A percentile compares a stretch with the other conserved stretches of the same genome.
phyloP scores from a whole-genome alignment of 2,113 vertebrate genomes.

The Patagioenas fasciata region DNA sequence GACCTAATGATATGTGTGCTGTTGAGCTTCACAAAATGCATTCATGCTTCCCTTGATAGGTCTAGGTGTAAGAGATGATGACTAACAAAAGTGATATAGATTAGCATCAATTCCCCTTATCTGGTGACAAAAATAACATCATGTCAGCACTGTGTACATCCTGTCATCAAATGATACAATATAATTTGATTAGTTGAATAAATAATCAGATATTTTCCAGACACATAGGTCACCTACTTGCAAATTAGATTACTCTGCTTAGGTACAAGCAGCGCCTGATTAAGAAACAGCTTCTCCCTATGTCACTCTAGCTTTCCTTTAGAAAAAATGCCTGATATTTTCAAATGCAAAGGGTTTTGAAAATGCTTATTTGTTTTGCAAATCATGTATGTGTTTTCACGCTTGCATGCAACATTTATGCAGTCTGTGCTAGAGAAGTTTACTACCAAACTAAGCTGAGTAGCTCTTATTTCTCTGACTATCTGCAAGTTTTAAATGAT shows the following conservation, averaged over 20 bases:
- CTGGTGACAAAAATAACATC: conserved; percentile 49
- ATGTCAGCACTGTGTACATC: conserved; percentile 34
- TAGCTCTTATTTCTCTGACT: background rate
- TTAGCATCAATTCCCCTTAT: conserved; percentile 51
- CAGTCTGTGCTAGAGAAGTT: background rate
- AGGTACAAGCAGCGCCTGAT: conserved; percentile 29
- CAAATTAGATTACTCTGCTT: conserved; percentile 48
- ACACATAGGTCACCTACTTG: conserved; percentile 60
- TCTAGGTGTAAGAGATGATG: conserved; percentile 26
- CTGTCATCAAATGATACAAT: background rate
- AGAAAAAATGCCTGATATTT: background rate
- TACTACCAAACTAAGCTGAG: background rate
- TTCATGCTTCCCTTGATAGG: conserved; percentile 20
- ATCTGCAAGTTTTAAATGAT: conserved; percentile 33
- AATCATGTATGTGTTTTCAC: background rate
- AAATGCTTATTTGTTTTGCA: background rate
- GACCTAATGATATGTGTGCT: background rate
- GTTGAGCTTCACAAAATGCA: conserved; percentile 11
- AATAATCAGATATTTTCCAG: conserved; percentile 53
- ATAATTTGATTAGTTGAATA: conserved; percentile 67
- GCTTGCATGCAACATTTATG: background rate
- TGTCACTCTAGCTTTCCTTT: background rate
- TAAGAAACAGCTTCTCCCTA: background rate
- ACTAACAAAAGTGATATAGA: conserved; percentile 53
- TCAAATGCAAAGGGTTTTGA: background rate